phyloP scores from a whole-genome alignment of 2,113 vertebrate species.

The Phaethornis superciliosus region DNA sequence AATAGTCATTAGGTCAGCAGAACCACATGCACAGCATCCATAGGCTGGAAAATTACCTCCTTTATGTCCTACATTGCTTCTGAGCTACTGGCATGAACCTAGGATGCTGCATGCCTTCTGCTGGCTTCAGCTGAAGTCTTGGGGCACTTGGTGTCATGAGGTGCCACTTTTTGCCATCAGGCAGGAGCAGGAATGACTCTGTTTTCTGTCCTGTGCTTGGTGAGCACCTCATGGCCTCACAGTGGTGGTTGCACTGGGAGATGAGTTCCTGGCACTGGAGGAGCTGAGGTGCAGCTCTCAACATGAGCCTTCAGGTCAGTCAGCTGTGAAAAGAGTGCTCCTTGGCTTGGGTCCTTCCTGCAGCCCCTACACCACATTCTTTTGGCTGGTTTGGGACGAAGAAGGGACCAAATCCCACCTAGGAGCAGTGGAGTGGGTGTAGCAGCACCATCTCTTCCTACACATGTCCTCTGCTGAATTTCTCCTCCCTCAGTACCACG shows the following conservation, averaged over 20 bases:
- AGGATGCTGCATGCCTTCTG: neutral
- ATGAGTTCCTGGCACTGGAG: neutral
- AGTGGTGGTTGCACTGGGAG: neutral
- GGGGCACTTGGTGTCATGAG: neutral
- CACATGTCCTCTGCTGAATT: neutral
- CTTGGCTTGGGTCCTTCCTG: neutral
- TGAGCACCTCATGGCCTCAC: too few species aligned
- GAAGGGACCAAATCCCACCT: neutral
- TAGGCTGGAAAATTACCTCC: neutral
- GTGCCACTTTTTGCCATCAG: neutral
- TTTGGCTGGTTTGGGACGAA: neutral
- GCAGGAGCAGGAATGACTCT: neutral
- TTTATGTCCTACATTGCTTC: accelerated
- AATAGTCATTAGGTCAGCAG: neutral
- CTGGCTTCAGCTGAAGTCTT: neutral
- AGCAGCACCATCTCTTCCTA: neutral
- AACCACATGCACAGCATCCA: neutral
- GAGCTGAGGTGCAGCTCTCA: neutral
- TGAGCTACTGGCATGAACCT: neutral
- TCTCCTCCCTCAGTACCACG: neutral
- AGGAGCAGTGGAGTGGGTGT: neutral
- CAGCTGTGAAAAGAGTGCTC: neutral
- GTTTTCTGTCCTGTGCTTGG: neutral
- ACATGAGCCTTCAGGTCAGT: accelerated
- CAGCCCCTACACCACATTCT: accelerated